Evolutionary conservation across 2,113 vertebrate genomes (phyloP).

Genomic region (Urocitellus parryii): DNA sequence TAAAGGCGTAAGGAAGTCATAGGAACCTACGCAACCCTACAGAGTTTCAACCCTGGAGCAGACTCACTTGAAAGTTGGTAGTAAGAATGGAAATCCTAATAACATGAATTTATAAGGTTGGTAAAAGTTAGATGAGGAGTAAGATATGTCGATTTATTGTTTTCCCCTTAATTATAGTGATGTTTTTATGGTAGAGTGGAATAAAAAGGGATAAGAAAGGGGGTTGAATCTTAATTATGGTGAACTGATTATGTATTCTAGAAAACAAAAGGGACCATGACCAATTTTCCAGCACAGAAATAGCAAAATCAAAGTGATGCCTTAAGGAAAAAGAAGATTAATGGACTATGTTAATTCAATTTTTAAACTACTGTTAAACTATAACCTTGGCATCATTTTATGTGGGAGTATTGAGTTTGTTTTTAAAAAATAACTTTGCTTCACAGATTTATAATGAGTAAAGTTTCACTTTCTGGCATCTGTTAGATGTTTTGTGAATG

Average conservation of each 20-base stretch:
- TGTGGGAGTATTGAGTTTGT: slow-evolving; percentile 17
- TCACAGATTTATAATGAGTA: slow-evolving; percentile 35
- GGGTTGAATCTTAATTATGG: neutral
- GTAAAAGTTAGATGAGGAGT: neutral
- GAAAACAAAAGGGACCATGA: neutral
- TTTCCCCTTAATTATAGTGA: neutral
- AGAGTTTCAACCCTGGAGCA: neutral
- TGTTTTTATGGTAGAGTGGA: neutral
- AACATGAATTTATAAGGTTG: neutral
- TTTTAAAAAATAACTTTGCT: slow-evolving; percentile 59
- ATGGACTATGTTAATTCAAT: slow-evolving; percentile 47
- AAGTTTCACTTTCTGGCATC: neutral
- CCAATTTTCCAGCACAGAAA: neutral
- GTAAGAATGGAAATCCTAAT: neutral
- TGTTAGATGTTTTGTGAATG: neutral
- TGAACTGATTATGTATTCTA: neutral
- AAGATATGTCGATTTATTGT: neutral
- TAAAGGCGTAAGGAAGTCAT: neutral
- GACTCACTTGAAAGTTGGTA: neutral
- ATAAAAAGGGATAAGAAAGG: neutral
- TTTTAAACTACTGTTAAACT: slow-evolving; percentile 61
- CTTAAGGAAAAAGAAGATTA: slow-evolving; percentile 34
- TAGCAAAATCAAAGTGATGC: neutral
- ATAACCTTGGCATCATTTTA: slow-evolving; percentile 46
- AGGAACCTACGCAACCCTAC: neutral